A percentile compares a stretch with the other conserved stretches of the same genome.
phyloP scores from a whole-genome alignment of 2,888 invertebrate genomes.

The Chrysopilus asiliformis region DNA sequence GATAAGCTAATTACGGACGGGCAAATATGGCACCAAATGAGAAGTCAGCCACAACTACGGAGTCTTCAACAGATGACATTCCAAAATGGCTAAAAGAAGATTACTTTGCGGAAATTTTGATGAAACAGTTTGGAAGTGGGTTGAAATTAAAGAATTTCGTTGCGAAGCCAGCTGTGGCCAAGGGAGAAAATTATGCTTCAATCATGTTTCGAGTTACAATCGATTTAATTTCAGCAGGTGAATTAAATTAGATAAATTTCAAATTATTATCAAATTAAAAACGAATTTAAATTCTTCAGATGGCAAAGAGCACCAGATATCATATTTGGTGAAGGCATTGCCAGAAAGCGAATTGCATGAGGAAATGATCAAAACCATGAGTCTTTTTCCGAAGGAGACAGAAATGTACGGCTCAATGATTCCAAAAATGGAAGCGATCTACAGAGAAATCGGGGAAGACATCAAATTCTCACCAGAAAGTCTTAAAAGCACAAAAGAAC shows the following conservation, averaged over 20 bases:
- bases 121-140: too few relatives aligned
- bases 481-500: slow-evolving; percentile 1
- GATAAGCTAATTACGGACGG: too few relatives aligned
- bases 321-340: slow-evolving; percentile 3
- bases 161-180: not conserved
- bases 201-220: not conserved
- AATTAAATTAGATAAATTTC: too few relatives aligned
- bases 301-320: not conserved
- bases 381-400: slow-evolving; percentile 15
- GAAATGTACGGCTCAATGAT: slow-evolving; percentile 7
- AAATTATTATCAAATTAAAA: too few relatives aligned
- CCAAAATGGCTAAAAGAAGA: too few relatives aligned
- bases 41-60: too few relatives aligned
- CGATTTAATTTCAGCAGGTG: too few relatives aligned
- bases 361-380: slow-evolving; percentile 12
- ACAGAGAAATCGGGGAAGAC: not conserved
- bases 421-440: slow-evolving; percentile 6
- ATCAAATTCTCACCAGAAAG: slow-evolving; percentile 4
- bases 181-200: not conserved
- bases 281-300: too few relatives aligned
- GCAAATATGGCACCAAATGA: too few relatives aligned
- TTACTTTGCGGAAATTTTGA: too few relatives aligned
- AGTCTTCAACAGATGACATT: too few relatives aligned
- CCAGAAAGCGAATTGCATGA: not conserved
- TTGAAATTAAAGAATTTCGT: too few relatives aligned